Evolutionary conservation across 2,113 vertebrate species (phyloP), one percentile per base, ranked within the genome.

Genomic region (Casuarius casuarius): DNA sequence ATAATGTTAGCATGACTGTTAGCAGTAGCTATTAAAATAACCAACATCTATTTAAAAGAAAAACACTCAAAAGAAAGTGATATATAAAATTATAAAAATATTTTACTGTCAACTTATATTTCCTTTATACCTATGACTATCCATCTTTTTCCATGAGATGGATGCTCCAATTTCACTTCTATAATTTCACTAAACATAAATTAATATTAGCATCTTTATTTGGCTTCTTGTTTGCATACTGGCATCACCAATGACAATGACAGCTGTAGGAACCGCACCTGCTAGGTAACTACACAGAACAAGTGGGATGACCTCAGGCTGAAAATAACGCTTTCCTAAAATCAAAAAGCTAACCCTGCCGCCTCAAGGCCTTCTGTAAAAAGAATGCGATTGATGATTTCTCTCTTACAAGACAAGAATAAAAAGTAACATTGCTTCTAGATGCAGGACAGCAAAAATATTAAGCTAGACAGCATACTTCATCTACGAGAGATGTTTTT

Each of bases 341-440:
- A 40, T 10, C 2, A 31, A 70, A 77, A 56, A 54, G 5, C 33
- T 18, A 62, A 49, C n/a, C 46, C 3, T 26, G 40, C 72, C 67
- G 44, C 40, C 40, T 77, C 46, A 4, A 58, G 44, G 86, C 49
- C 70, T 87, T 31, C 19, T 51, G 38, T 54, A 83, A 52, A 78
- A 77, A 72, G 33, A 49, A 70, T 7, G 78, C 52, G 80, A 46
- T 81, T 82, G 66, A 83, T 14, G n/a, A 65, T 59, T 65, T 75
- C 33, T 49, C 74, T 94, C 81, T 80, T 71, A 33, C 23, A 83
- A 84, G 62, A 35, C 20, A 87, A 80, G 59, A 83, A 92, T 80
- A 62, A 83, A 97, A 91, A 17, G 28, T 54, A 79, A 59, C 40
- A 76, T 66, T 33, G 79, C 63, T 91, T 91, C 78, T 74, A 92